Base-by-base conservation (phyloP, 1,140 invertebrate species). In the Lordiphosa clarofinis region DNA sequence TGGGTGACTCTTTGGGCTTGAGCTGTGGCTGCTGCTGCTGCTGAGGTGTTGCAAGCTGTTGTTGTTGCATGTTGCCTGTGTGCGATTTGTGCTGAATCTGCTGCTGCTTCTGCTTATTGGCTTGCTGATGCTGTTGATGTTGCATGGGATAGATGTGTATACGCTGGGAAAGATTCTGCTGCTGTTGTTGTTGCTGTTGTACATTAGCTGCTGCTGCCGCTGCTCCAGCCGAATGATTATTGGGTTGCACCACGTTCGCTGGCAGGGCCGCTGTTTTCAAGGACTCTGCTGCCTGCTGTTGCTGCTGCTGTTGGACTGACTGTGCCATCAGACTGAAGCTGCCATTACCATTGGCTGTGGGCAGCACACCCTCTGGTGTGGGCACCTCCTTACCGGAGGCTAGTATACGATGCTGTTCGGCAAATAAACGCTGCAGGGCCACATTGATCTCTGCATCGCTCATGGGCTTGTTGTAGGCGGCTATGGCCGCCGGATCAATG, bases 341-440 rank as follows among this genome's bases (percentile, higher is more conserved):
- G 50, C 35, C 63, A 44, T 11, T 44, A 53, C 7, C 63, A 63
- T 75, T 86, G 4, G 75, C 44, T 8, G 74, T 72, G 0, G 82
- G 66, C 5, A 88, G 36, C 56, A 86, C 73, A 5, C 58, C 74
- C 50, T 90, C 90, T 12, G 90, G 90, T 9, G 92, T 92, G 5
- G 92, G 91, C 56, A 93, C 89, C 52, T 92, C 86, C 89, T 93
- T 93, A 12, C 92, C 92, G 0, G 91, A 90, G 3, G 92, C 90
- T 48, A 93, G 73, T 53, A 93, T 93, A 63, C 92, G 92, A 52
- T 92, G 91, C 73, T 93, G 92, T 54, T 92, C 91, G 10, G 89
- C 87, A 72, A 92, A 92, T 8, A 93, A 64, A 12, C 89, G 88
- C 63, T 92, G 92, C 38, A 93, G 63, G 3, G 90, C 88, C 42